Evolutionary conservation across 2,113 vertebrate species (phyloP), one percentile per base, ranked within the genome.

Genomic region (Plotosus lineatus): DNA sequence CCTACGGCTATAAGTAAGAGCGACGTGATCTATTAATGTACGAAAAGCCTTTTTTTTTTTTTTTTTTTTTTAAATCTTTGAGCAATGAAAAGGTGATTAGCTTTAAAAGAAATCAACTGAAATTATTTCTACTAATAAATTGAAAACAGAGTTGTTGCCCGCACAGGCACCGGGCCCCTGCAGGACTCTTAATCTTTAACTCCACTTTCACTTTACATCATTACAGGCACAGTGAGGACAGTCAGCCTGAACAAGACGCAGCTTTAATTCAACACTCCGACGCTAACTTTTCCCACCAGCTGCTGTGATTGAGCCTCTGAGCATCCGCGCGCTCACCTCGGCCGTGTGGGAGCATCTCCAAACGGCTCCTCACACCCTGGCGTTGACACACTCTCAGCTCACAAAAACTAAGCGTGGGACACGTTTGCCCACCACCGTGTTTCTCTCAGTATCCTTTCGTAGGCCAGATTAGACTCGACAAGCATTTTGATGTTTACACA

Each of bases 361-460:
- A 75, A n/a, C 50, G 50, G 21, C 50, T 73, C 48, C 28, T 77
- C 75, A 61, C 38, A 10, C 26, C 1, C n/a, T 19, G 44, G 28
- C 65, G 76, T 50, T 65, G 60, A 79, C 63, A 56, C 48, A 7
- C 50, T 53, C 33, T 38, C 53, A 68, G 63, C 77, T 69, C 77
- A 21, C 9, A 63, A 40, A 28, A 12, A 44, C 3, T 8, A 48
- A 46, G 28, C 19, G 1, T 6, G 14, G 23, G 50, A 36, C 0
- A 2, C 10, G 23, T 69, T 31, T 42, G 48, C 28, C 40, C 60
- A 2, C 46, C 23, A 10, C 33, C 42, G n/a, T n/a, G 9, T 79
- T 53, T 79, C 77, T 68, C 46, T 66, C 17, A 78, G 28, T 28
- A 31, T 66, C 60, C 60, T 56, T 78, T 78, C 66, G 63, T 31